Conservation (phyloP, 2,797 vertebrate genomes). For the Neostethus bicornis region DNA sequence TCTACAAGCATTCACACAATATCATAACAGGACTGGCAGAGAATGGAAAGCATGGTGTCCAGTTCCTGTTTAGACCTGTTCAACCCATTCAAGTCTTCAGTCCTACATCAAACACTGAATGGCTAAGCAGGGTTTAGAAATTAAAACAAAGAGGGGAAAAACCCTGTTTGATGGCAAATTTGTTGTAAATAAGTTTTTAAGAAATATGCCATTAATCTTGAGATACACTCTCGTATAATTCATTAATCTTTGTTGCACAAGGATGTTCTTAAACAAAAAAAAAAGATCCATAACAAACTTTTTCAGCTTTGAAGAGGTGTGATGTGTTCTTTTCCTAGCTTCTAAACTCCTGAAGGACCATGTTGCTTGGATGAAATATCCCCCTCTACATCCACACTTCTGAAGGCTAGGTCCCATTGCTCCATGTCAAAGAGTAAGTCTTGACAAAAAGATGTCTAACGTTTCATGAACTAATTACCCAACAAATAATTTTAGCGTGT, state of each 20-base stretch:
- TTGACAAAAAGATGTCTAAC: conserved; percentile 83
- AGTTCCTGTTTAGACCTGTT: conserved; percentile 59
- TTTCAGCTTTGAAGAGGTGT: conserved; percentile 29
- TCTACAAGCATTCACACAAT: conserved; percentile 67
- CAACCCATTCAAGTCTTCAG: conserved; percentile 49
- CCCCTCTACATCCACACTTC: conserved; percentile 69
- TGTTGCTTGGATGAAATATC: conserved; percentile 37
- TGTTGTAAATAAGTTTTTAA: background rate
- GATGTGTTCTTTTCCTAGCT: conserved; percentile 53
- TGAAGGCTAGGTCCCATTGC: conserved; percentile 70
- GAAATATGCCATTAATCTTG: too few species aligned
- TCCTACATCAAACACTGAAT: conserved; percentile 62
- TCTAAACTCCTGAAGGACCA: conserved; percentile 38
- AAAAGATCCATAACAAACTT: conserved; percentile 3
- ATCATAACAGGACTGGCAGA: conserved; percentile 63
- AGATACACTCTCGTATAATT: too few species aligned
- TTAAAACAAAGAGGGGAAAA: conserved; percentile 51
- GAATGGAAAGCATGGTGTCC: conserved; percentile 42
- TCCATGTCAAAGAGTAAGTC: conserved; percentile 77
- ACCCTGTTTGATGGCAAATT: conserved; percentile 44
- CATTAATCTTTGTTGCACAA: background rate
- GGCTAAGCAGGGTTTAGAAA: conserved; percentile 43
- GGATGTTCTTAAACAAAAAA: background rate
- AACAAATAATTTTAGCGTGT: conserved; percentile 91
- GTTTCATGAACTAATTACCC: conserved; percentile 90